Percentiles rank a stretch among this genome's conserved stretches.
phyloP scores from a whole-genome alignment of 2,113 vertebrate genomes.

The Mus pahari region DNA sequence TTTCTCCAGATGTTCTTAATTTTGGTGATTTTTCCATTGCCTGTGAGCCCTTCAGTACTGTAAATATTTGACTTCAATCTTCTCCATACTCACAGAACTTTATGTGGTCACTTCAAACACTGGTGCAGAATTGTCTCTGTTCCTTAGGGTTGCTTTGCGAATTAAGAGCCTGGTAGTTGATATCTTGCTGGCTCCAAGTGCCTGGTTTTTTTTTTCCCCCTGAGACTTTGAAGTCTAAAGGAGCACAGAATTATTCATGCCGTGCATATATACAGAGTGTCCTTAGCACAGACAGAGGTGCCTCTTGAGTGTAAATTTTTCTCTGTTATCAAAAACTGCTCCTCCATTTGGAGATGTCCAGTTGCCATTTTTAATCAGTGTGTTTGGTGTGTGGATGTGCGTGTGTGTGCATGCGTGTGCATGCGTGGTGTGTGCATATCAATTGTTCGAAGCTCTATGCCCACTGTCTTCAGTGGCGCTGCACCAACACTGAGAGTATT shows the following conservation, averaged over 20 bases:
- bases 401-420: not conserved
- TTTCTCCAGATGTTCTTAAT: constrained; percentile 65
- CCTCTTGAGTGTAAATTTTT: not conserved
- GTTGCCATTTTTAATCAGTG: not conserved
- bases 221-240: not conserved
- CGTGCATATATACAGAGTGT: not conserved
- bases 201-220: not conserved
- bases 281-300: fast-evolving
- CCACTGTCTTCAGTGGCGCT: fast-evolving
- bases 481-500: fast-evolving
- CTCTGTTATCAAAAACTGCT: not conserved
- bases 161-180: not conserved
- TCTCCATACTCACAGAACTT: constrained; percentile 33
- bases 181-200: fast-evolving
- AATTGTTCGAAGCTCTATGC: not conserved
- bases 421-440: not conserved
- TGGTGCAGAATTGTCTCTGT: not conserved
- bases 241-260: fast-evolving
- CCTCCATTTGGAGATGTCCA: not conserved
- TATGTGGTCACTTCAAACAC: constrained; percentile 18
- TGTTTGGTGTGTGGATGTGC: not conserved
- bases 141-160: not conserved
- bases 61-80: constrained; percentile 7
- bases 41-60: not conserved
- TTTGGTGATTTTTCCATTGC: not conserved